Evolutionary conservation across 2,113 vertebrate species (phyloP), one percentile per base, ranked within the genome.

Genomic region (Hyperoodon ampullatus): DNA sequence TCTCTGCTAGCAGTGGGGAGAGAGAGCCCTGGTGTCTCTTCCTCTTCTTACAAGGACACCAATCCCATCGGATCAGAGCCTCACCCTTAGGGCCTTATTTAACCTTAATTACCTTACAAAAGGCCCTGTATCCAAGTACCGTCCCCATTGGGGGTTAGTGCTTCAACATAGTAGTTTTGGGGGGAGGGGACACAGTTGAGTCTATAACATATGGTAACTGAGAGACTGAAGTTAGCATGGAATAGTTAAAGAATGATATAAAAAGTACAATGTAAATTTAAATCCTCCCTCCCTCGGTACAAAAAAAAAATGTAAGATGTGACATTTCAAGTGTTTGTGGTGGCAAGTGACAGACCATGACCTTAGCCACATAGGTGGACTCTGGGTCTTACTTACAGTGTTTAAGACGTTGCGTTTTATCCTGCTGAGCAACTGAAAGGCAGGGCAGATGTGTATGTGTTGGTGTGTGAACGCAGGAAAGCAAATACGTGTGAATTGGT

Each of bases 211-310:
- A 30, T 11, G 18, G 39, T 83, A 50, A 71, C 35, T 15, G 4
- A 75, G 82, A 87, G 42, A 16, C 70, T 78, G 23, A 75, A 68
- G 26, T 80, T 81, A 86, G 35, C 65, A 18, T 72, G 47, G 1
- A 81, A 13, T 92, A 42, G 80, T 39, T 86, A 14, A 78, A 87
- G 81, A 94, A 81, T 82, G n/a, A 30, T 4, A 26, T 83, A 55
- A 94, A 65, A 95, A 81, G 8, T 63, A n/a, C 42, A 14, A 71
- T 75, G 28, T 91, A 55, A 85, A 81, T 88, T 93, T 85, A 85
- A 85, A 88, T 35, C 50, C 21, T 78, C 33, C 5, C 21, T 81
- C 7, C 16, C 2, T 78, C 26, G 44, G 23, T 82, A 63, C 3
- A 33, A 75, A 24, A 58, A 61, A 71, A 71, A 60, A 35, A 21